phyloP scores from a whole-genome alignment of 2,113 vertebrate genomes.

The Corythornis madagascariensis region DNA sequence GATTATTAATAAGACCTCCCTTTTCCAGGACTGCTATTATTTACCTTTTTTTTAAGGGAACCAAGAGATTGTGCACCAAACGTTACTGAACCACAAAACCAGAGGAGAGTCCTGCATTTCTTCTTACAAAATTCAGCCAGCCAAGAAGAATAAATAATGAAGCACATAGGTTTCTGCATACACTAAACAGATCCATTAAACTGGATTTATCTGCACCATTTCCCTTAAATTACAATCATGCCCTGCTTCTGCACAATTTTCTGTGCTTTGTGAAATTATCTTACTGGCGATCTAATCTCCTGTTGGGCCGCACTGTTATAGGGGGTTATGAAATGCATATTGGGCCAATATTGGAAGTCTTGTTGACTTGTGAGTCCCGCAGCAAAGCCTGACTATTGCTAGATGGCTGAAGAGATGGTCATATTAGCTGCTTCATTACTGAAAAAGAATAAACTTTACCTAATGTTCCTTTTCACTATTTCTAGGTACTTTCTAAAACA shows the following conservation, averaged over 20 bases:
- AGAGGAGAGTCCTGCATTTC: conserved; percentile 25
- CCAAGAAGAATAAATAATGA: conserved; percentile 74
- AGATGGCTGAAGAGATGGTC: not conserved
- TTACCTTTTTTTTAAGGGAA: conserved; percentile 30
- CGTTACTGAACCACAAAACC: conserved; percentile 43
- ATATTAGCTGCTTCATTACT: not conserved
- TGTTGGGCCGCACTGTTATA: not conserved
- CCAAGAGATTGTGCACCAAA: not conserved
- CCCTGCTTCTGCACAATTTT: conserved; percentile 65
- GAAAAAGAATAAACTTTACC: not conserved
- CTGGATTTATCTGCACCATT: conserved; percentile 81
- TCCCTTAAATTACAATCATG: conserved; percentile 75
- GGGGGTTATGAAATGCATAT: not conserved
- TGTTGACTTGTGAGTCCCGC: not conserved
- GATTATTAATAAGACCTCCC: conserved; percentile 14
- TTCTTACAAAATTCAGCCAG: conserved; percentile 53
- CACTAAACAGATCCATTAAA: conserved; percentile 74
- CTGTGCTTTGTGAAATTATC: conserved; percentile 68
- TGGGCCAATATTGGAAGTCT: not conserved
- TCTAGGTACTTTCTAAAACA: not conserved
- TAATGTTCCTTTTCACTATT: not conserved
- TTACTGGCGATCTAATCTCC: not conserved
- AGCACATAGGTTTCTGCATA: conserved; percentile 56
- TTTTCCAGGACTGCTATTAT: conserved; percentile 38
- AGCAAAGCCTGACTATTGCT: not conserved